Percentiles rank a stretch among this genome's conserved stretches.
Evolutionary conservation across 2,797 vertebrate genomes (phyloP).

Genomic region (Eulemur mongoz): DNA sequence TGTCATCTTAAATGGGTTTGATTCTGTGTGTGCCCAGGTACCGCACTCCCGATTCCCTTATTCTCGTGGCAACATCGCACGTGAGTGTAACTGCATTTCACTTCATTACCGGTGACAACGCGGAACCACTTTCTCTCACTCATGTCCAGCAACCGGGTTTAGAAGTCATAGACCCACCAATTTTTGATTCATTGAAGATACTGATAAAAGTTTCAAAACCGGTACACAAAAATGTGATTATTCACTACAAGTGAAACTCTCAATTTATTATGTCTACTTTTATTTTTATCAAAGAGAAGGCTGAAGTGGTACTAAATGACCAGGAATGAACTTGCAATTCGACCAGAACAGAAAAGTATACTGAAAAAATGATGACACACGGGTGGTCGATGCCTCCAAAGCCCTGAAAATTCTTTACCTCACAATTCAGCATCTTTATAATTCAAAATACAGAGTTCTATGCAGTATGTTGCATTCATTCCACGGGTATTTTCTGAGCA

Average conservation of each 20-base stretch:
- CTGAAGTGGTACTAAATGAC: too few relatives aligned
- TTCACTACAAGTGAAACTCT: not conserved
- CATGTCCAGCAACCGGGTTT: accelerated
- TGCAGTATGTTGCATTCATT: accelerated
- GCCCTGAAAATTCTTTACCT: not conserved
- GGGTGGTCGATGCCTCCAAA: accelerated
- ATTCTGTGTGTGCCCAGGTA: accelerated
- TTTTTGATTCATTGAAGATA: not conserved
- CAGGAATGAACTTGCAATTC: accelerated
- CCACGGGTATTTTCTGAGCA: not conserved
- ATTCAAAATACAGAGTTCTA: not conserved
- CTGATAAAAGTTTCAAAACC: not conserved
- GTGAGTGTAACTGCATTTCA: accelerated
- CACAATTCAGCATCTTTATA: not conserved
- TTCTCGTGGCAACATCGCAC: accelerated
- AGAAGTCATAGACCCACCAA: not conserved
- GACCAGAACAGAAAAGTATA: too few relatives aligned
- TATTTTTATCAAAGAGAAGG: not conserved
- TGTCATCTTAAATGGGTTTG: not conserved
- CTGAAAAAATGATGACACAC: accelerated
- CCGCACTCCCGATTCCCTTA: accelerated
- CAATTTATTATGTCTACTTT: not conserved
- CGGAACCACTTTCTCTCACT: accelerated
- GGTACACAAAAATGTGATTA: not conserved
- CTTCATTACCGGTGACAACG: accelerated